Evolutionary conservation across 2,888 invertebrate species (phyloP).

Genomic region (Spilosoma lubricipeda): DNA sequence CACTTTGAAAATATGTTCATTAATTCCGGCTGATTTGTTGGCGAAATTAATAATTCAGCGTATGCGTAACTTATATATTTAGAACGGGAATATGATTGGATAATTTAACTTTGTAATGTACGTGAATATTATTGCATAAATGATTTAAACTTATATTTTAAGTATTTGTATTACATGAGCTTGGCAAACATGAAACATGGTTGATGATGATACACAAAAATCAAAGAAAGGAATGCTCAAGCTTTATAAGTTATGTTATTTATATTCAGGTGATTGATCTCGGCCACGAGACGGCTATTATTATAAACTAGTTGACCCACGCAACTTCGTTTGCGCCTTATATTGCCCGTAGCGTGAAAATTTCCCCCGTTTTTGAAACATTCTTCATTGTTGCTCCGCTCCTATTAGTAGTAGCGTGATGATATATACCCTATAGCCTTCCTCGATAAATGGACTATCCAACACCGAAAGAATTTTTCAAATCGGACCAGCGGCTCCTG

Average conservation of each 20-base stretch:
- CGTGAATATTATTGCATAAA: not conserved
- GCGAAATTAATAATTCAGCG: not conserved
- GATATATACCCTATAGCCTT: too few relatives aligned
- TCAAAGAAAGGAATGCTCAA: not conserved
- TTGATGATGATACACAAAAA: not conserved
- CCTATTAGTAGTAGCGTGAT: too few relatives aligned
- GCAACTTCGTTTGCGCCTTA: too few relatives aligned
- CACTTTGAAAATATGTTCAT: slow-evolving; percentile 30
- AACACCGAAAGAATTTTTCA: too few relatives aligned
- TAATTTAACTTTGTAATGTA: not conserved
- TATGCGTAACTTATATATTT: not conserved
- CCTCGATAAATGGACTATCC: too few relatives aligned
- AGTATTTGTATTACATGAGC: not conserved
- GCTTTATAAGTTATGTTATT: not conserved
- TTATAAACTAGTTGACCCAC: too few relatives aligned
- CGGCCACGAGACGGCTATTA: not conserved
- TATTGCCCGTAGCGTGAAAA: too few relatives aligned
- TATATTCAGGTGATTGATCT: not conserved
- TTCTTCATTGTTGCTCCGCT: too few relatives aligned
- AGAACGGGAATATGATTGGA: not conserved
- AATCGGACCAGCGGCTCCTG: too few relatives aligned
- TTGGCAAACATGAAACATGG: not conserved
- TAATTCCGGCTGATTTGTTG: slow-evolving; percentile 5
- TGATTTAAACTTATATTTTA: not conserved
- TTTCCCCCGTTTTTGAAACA: too few relatives aligned